Evolutionary conservation across 2,888 invertebrate species (phyloP).

Genomic region (Drosophila meridiana): DNA sequence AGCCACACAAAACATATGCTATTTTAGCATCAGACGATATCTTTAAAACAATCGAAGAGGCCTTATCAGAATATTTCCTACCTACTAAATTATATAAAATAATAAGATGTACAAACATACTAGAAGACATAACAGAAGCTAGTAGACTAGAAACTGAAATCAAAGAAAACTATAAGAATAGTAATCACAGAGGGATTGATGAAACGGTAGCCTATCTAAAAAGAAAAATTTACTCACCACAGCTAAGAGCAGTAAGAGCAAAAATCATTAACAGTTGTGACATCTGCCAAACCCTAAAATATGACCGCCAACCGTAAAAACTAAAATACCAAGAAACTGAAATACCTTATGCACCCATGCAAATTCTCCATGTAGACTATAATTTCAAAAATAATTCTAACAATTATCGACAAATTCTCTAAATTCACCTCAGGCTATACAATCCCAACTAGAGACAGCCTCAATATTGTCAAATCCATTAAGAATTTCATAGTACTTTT

Average conservation of each 20-base stretch:
- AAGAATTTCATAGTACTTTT: too few species aligned
- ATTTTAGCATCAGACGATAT: neutral
- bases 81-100: neutral
- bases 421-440: too few species aligned
- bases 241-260: neutral
- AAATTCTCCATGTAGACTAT: neutral
- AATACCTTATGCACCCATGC: neutral
- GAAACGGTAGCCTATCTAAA: neutral
- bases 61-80: neutral
- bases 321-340: neutral
- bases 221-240: neutral
- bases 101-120: conserved; percentile 2
- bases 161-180: neutral
- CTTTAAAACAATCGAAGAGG: neutral
- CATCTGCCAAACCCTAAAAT: neutral
- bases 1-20: neutral
- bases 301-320: neutral
- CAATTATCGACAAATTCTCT: too few species aligned
- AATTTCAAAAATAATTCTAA: neutral
- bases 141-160: neutral
- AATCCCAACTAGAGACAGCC: too few species aligned
- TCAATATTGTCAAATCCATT: too few species aligned
- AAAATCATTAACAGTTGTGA: neutral
- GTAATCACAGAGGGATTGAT: neutral
- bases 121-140: neutral